phyloP scores from a whole-genome alignment of 2,797 vertebrate genomes.

The Gila robusta region DNA sequence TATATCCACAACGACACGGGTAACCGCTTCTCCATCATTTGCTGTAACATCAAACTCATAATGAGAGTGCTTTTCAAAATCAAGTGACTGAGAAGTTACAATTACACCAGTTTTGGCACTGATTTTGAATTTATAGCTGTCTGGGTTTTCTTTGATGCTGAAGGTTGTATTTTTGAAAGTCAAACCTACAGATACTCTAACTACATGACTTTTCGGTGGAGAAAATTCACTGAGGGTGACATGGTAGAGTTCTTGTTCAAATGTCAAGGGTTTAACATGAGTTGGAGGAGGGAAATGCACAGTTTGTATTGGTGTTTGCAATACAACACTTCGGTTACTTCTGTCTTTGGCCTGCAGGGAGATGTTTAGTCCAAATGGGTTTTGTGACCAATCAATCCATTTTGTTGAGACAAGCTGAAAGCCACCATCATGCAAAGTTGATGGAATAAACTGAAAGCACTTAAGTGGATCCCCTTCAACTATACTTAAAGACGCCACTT shows the following conservation, averaged over 20 bases:
- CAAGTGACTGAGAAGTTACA: conserved; percentile 81
- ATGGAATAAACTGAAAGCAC: conserved; percentile 87
- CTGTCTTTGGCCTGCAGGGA: conserved; percentile 90
- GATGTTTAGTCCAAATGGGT: conserved; percentile 89
- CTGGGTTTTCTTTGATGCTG: conserved; percentile 80
- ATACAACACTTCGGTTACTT: conserved; percentile 72
- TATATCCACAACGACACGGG: conserved; percentile 83
- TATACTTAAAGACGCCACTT: conserved; percentile 82
- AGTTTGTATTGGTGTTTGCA: conserved; percentile 79
- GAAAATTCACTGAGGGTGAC: conserved; percentile 89
- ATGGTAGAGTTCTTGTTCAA: conserved; percentile 85
- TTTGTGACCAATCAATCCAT: conserved; percentile 87
- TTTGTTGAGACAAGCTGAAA: conserved; percentile 89
- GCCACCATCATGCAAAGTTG: conserved; percentile 79
- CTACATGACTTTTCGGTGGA: conserved; percentile 86
- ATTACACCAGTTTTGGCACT: conserved; percentile 88
- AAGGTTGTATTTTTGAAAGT: conserved; percentile 82
- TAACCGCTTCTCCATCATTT: conserved; percentile 76
- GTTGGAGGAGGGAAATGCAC: conserved; percentile 84
- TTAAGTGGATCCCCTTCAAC: conserved; percentile 86
- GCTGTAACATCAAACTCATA: conserved; percentile 88
- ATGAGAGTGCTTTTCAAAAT: conserved; percentile 82
- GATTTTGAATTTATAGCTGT: conserved; percentile 85
- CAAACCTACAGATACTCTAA: conserved; percentile 79
- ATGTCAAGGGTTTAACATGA: conserved; percentile 78